Evolutionary conservation across 2,113 vertebrate species (phyloP).

Genomic region (Cebus imitator): DNA sequence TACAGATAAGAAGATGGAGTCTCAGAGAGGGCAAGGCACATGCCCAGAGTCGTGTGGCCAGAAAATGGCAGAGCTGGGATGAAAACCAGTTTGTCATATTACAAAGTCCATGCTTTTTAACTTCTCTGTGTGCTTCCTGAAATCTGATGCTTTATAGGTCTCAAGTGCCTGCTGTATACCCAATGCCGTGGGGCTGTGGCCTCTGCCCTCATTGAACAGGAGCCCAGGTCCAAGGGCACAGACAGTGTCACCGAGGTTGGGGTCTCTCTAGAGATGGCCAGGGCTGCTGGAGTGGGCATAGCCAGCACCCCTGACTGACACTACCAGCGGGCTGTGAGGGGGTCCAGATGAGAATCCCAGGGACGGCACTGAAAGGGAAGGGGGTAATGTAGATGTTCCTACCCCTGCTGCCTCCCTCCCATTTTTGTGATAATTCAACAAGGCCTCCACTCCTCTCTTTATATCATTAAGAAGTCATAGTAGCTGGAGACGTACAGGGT

Average conservation of each 20-base stretch:
- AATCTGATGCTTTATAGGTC: not conserved
- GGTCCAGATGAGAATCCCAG: not conserved
- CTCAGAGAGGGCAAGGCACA: not conserved
- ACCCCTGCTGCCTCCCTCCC: not conserved
- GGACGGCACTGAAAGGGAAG: not conserved
- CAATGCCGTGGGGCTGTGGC: not conserved
- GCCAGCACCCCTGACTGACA: not conserved
- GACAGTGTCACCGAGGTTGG: not conserved
- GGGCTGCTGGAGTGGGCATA: not conserved
- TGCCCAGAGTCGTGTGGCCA: not conserved
- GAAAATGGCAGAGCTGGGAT: not conserved
- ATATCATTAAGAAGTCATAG: not conserved
- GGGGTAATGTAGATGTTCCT: accelerated
- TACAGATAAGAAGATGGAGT: not conserved
- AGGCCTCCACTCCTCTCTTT: not conserved
- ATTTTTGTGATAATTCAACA: not conserved
- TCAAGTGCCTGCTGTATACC: not conserved
- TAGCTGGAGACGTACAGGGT: not conserved
- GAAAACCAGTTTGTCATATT: not conserved
- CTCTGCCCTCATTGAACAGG: not conserved
- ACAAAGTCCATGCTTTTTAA: not conserved
- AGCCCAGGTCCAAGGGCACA: not conserved
- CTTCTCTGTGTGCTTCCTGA: not conserved
- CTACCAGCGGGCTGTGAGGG: too few species aligned
- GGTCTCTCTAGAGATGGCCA: not conserved